Base-by-base conservation (phyloP, 2,888 invertebrate genomes). In the Trichopria drosophilae region DNA sequence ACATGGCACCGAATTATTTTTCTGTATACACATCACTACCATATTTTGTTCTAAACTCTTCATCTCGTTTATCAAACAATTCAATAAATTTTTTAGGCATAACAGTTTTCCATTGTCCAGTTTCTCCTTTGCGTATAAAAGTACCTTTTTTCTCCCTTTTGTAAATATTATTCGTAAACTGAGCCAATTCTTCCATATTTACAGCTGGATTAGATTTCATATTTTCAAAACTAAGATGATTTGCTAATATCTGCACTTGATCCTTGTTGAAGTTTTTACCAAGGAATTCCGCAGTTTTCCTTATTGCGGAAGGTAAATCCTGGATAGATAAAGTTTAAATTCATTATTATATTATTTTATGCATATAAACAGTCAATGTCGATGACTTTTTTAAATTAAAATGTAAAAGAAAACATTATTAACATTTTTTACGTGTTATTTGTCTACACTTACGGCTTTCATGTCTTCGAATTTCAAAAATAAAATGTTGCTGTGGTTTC, bases 221-320 rank as follows among this genome's bases (percentile, higher is more conserved):
- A 51, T 70, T 81, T 13, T 79, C 77, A 63, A 86, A 85, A 57
- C 80, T 81, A 41, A 84, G 79, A 59, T 84, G 82, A 0, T 77
- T 64, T 0, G 77, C 74, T 16, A 86, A 70, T 1, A 61, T 37
- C 5, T 71, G 57, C 5, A 83, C 64, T 55, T 83, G 72, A 84
- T 29, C 6, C 1, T 75, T 72, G 0, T 77, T 77, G 0, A 76
- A 68, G 32, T 68, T 56, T 31, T 69, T 75, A 1, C 78, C 76
- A 4, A 84, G 68, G 67, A 84, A 85, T 12, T 75, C 60, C 46
- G 79, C 78, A n/a, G 83, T 75, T 6, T 71, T 71, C 9, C 63
- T 70, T 10, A 85, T 79, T 61, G 81, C 77, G 36, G 75, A 73
- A 2, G 76, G 70, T 7, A 84, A 72, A 69, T 84, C 80, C 60